A percentile compares a stretch with the other conserved stretches of the same genome.
Evolutionary conservation across 2,797 vertebrate genomes (phyloP).

Genomic region (Meda fulgida): DNA sequence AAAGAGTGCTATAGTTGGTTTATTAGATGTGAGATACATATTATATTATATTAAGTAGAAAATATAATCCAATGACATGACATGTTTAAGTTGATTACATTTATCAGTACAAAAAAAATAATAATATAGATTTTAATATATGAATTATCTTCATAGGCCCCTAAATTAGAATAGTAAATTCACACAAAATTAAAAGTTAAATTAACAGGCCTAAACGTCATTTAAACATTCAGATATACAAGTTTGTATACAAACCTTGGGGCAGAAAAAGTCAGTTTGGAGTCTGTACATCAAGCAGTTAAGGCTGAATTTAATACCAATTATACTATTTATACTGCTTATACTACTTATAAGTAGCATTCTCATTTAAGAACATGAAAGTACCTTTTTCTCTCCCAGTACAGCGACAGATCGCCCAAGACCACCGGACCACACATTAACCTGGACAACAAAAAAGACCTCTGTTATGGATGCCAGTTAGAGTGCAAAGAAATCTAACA

Average conservation of each 20-base stretch:
- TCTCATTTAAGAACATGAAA: not conserved
- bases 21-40: no score
- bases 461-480: not conserved
- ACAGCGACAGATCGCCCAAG: conserved; percentile 74
- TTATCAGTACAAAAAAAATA: no score
- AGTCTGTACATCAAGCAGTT: not conserved
- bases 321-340: not conserved
- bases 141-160: not conserved
- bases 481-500: not conserved
- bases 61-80: not conserved
- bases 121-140: not conserved
- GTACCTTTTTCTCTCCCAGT: conserved; percentile 69
- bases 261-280: not conserved
- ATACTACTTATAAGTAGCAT: not conserved
- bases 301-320: not conserved
- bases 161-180: not conserved
- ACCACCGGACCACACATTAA: conserved; percentile 86
- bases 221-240: not conserved
- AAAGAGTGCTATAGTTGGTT: not conserved
- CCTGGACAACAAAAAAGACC: conserved; percentile 67
- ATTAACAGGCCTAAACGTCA: not conserved
- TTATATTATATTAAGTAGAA: no score
- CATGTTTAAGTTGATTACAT: not conserved
- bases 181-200: not conserved
- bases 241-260: not conserved